phyloP scores from a whole-genome alignment of 2,113 vertebrate genomes.

The Kryptolebias marmoratus region DNA sequence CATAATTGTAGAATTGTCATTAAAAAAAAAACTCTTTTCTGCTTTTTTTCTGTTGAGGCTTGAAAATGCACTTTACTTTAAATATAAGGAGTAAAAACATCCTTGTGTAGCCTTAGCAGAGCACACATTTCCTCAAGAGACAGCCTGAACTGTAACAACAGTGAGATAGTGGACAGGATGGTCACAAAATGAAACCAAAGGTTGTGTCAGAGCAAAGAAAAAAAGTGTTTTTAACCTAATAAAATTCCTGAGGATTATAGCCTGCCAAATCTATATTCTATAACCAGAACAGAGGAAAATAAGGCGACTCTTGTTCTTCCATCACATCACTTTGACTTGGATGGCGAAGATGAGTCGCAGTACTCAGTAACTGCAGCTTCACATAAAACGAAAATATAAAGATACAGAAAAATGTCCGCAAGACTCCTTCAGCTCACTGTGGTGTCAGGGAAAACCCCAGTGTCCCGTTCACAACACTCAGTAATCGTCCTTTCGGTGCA shows the following conservation, averaged over 20 bases:
- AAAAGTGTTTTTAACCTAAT: slow-evolving; percentile 42
- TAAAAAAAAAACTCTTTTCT: no score
- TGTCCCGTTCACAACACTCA: slow-evolving; percentile 1
- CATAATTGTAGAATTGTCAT: no score
- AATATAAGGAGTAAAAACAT: no score
- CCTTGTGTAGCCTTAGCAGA: no score
- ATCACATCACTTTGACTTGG: not conserved
- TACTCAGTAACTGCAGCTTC: not conserved
- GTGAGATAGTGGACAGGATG: no score
- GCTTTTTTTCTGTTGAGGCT: no score
- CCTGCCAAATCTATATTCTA: slow-evolving; percentile 10
- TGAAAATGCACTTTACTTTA: no score
- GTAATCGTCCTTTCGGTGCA: not conserved
- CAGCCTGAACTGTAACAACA: no score
- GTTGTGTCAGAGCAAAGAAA: slow-evolving; percentile 5
- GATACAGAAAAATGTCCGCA: not conserved
- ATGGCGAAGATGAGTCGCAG: not conserved
- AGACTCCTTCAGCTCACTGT: not conserved
- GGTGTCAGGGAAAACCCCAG: not conserved
- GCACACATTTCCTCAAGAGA: no score
- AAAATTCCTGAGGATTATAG: slow-evolving; percentile 29
- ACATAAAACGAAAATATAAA: not conserved
- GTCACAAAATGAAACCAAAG: no score
- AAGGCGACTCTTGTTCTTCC: no score
- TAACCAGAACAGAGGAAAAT: slow-evolving; percentile 2